phyloP scores from a whole-genome alignment of 2,888 invertebrate species.

The Polydrusus pterygomalis region DNA sequence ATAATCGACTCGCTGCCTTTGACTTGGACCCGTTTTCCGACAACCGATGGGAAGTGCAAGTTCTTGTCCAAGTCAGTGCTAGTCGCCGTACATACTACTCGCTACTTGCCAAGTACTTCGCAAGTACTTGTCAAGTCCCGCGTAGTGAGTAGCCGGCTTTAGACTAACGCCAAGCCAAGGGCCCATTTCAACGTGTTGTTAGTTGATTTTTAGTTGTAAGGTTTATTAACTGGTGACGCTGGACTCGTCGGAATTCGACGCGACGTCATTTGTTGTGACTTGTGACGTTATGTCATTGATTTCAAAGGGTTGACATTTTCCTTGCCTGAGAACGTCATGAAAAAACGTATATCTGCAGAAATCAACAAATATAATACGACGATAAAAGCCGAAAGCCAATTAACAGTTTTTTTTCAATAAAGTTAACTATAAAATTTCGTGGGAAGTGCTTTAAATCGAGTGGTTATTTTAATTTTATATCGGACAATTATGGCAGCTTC shows the following conservation, averaged over 20 bases:
- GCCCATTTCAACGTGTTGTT: too few relatives aligned
- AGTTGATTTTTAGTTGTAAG: background rate
- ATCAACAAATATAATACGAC: constrained; percentile 33
- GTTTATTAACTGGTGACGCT: background rate
- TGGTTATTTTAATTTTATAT: background rate
- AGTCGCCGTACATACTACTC: too few relatives aligned
- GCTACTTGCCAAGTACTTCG: too few relatives aligned
- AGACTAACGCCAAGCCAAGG: too few relatives aligned
- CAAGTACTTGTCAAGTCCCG: too few relatives aligned
- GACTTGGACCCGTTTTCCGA: too few relatives aligned
- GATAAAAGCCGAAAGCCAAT: constrained; percentile 12
- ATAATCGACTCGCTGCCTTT: too few relatives aligned
- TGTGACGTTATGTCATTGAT: constrained; percentile 1
- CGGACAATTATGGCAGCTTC: constrained; percentile 32
- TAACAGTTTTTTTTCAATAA: constrained; percentile 5
- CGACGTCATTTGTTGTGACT: too few relatives aligned
- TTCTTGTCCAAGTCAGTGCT: too few relatives aligned
- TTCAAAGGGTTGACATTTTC: constrained; percentile 23
- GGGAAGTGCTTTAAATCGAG: constrained; percentile 1
- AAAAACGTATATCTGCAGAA: constrained; percentile 9
- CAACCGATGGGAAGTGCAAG: too few relatives aligned
- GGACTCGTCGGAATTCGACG: too few relatives aligned
- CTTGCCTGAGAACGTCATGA: constrained; percentile 37
- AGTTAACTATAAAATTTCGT: constrained; percentile 12
- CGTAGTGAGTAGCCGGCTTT: too few relatives aligned